Evolutionary conservation across 2,113 vertebrate genomes (phyloP).

Genomic region (Ochotona princeps): DNA sequence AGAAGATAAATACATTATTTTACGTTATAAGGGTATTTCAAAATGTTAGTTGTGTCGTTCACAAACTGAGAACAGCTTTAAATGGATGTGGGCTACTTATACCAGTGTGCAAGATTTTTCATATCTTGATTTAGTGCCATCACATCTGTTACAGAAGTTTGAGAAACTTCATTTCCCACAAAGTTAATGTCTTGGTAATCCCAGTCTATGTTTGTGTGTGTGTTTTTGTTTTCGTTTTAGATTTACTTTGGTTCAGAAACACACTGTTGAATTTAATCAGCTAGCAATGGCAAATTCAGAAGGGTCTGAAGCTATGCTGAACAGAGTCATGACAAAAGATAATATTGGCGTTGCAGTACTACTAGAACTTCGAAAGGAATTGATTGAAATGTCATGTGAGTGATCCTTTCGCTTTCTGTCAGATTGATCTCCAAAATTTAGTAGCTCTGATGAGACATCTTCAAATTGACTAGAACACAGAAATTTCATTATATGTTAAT

Average conservation of each 20-base stretch:
- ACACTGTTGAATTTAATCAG: constrained; percentile 99
- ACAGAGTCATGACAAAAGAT: constrained; percentile 99
- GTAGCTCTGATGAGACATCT: neutral
- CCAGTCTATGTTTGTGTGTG: constrained; percentile 52
- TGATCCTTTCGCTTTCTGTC: constrained; percentile 63
- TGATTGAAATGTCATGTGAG: constrained; percentile 96
- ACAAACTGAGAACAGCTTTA: constrained; percentile 33
- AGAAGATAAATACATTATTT: constrained; percentile 28
- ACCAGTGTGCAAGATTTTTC: constrained; percentile 23
- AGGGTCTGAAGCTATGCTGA: constrained; percentile 98
- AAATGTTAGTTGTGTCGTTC: constrained; percentile 14
- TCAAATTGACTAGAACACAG: constrained; percentile 35
- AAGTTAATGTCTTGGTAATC: constrained; percentile 35
- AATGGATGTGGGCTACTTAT: constrained; percentile 32
- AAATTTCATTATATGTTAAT: constrained; percentile 13
- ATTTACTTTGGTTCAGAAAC: constrained; percentile 97
- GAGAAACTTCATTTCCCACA: constrained; percentile 25
- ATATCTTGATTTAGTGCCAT: constrained; percentile 47
- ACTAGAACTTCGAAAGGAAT: constrained; percentile 95
- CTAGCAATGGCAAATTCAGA: constrained; percentile 99
- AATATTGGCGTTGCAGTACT: constrained; percentile 98
- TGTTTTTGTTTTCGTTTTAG: constrained; percentile 85
- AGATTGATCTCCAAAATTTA: constrained; percentile 25
- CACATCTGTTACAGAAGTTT: constrained; percentile 11
- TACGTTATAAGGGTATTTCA: constrained; percentile 46